These are phyloP conservation scores for Seison nebaliae DNA, from an alignment of 1,140 invertebrate genomes.

Conservation along the genomic window DNA sequence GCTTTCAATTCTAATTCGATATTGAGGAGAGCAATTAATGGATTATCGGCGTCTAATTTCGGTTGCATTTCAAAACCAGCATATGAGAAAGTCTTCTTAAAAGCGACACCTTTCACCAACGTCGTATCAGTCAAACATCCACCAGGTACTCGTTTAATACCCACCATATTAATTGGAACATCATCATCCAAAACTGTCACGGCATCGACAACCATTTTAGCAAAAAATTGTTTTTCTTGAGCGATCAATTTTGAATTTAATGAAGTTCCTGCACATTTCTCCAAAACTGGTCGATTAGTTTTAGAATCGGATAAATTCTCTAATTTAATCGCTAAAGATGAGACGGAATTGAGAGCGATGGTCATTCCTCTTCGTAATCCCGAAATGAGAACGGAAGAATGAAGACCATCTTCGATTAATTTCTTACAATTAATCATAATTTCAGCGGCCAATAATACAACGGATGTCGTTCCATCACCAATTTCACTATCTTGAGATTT, in stretches of 20 bases:
- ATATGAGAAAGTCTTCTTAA: slow-evolving; percentile 98
- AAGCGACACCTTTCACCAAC: slow-evolving; percentile 73
- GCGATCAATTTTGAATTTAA: slow-evolving; percentile 85
- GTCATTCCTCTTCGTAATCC: slow-evolving; percentile 52
- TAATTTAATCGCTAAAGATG: slow-evolving; percentile 42
- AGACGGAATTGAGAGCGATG: slow-evolving; percentile 54
- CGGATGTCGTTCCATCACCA: slow-evolving; percentile 85
- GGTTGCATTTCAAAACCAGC: slow-evolving; percentile 99
- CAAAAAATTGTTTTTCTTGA: slow-evolving; percentile 77
- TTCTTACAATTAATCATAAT: slow-evolving; percentile 76
- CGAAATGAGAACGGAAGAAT: slow-evolving; percentile 65
- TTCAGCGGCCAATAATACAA: slow-evolving; percentile 75
- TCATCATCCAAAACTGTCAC: slow-evolving; percentile 71
- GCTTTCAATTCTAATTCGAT: slow-evolving; percentile 91
- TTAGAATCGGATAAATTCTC: slow-evolving; percentile 31
- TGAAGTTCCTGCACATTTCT: slow-evolving; percentile 80
- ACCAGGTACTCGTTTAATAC: slow-evolving; percentile 88
- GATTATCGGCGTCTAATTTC: slow-evolving; percentile 54
- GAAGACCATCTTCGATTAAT: slow-evolving; percentile 83
- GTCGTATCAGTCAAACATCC: slow-evolving; percentile 51
- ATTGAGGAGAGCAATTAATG: slow-evolving; percentile 84
- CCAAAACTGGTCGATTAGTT: slow-evolving; percentile 46
- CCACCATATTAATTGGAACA: slow-evolving; percentile 90
- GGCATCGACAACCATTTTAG: slow-evolving; percentile 84
- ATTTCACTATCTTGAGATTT: slow-evolving; percentile 98